Conservation (phyloP, 2,888 invertebrate genomes). For the Synanthedon formicaeformis region DNA sequence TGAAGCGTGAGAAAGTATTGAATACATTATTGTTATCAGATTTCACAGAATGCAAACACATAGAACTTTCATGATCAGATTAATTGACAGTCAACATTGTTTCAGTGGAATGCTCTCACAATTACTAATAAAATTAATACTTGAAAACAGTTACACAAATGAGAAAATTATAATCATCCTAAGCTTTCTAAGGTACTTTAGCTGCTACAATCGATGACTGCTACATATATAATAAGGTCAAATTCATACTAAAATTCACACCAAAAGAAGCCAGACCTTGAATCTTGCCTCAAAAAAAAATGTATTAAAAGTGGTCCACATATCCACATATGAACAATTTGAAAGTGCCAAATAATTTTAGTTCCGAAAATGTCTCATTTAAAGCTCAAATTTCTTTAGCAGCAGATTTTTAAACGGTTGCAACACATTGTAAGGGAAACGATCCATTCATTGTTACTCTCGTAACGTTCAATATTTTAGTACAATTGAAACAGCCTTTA, state of each 20-base stretch:
- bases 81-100: background rate
- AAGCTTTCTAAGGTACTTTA: no score
- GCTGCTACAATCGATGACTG: no score
- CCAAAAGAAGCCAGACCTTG: background rate
- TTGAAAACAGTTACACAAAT: no score
- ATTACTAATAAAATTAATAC: background rate
- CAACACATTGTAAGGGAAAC: constrained; percentile 62
- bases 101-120: background rate
- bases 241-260: no score
- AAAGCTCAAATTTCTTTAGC: constrained; percentile 30
- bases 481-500: constrained; percentile 22
- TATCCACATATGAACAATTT: constrained; percentile 19
- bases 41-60: background rate
- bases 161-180: no score
- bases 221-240: no score
- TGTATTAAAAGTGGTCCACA: constrained; percentile 30
- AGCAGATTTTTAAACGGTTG: constrained; percentile 45
- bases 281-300: constrained; percentile 24
- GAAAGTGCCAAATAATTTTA: constrained; percentile 14
- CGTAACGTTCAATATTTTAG: constrained; percentile 25
- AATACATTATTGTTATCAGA: background rate
- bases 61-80: background rate
- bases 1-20: background rate
- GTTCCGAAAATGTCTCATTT: constrained; percentile 14
- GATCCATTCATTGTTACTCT: constrained; percentile 65